Evolutionary conservation across 2,113 vertebrate species (phyloP).

Genomic region (Agelaius tricolor): DNA sequence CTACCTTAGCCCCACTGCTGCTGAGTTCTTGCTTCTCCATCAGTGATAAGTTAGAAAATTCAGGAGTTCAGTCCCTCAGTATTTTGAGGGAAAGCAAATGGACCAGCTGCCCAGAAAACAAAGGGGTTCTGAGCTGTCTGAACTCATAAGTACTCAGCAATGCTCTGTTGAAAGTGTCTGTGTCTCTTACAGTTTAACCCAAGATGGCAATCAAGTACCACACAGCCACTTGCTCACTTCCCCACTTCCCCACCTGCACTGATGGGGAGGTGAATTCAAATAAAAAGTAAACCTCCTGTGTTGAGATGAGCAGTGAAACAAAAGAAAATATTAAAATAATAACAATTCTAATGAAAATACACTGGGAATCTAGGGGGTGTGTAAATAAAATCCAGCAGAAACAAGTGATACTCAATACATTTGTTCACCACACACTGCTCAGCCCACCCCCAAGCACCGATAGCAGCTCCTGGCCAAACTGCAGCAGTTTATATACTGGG

Average conservation of each 20-base stretch:
- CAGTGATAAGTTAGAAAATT: not conserved
- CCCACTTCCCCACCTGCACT: not conserved
- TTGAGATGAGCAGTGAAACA: not conserved
- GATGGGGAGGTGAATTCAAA: fast-evolving
- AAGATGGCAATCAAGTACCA: not conserved
- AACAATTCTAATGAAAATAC: not conserved
- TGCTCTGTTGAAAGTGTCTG: not conserved
- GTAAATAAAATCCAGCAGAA: not conserved
- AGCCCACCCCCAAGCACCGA: not conserved
- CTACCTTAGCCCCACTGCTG: not conserved
- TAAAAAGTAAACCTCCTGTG: not conserved
- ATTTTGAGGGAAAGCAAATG: not conserved
- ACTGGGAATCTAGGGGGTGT: not conserved
- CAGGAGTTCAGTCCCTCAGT: not conserved
- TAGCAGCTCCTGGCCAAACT: not conserved
- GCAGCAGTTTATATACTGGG: not conserved
- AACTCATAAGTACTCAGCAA: not conserved
- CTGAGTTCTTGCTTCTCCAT: not conserved
- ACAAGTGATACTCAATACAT: not conserved
- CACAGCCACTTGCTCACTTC: not conserved
- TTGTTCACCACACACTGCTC: not conserved
- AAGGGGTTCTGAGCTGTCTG: not conserved
- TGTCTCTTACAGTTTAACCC: not conserved
- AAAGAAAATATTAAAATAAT: not conserved
- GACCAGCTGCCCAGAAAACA: not conserved